Evolutionary conservation across 2,888 invertebrate species (phyloP).

Genomic region (Ectemnius lituratus): DNA sequence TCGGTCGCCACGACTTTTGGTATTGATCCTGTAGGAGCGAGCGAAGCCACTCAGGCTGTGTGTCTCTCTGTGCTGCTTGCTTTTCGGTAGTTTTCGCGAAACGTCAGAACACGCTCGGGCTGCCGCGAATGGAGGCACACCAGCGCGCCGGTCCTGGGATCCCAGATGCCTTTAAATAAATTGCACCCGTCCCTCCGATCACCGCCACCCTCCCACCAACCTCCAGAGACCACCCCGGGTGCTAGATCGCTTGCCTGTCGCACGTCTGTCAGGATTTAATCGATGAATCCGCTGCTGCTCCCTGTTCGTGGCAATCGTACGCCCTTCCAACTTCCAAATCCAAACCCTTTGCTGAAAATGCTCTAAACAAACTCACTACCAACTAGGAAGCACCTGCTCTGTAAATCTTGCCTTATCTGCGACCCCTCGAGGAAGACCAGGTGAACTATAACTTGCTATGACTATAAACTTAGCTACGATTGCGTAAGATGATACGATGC

Average conservation of each 20-base stretch:
- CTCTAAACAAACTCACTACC: too few relatives aligned
- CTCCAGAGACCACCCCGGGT: not conserved
- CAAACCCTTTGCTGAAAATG: too few relatives aligned
- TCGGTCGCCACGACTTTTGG: constrained; percentile 12
- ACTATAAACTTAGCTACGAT: too few relatives aligned
- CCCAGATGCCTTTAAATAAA: constrained; percentile 5
- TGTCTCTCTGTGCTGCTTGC: not conserved
- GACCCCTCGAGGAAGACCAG: too few relatives aligned
- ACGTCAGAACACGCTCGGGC: constrained; percentile 8
- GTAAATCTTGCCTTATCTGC: too few relatives aligned
- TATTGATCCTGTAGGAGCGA: constrained; percentile 22
- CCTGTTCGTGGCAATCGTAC: too few relatives aligned
- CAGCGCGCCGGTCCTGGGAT: not conserved
- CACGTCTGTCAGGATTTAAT: constrained; percentile 4
- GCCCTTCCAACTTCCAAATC: too few relatives aligned
- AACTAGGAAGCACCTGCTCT: too few relatives aligned
- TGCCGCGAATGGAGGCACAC: constrained; percentile 5
- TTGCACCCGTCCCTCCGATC: not conserved
- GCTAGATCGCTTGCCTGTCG: not conserved
- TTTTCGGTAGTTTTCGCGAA: constrained; percentile 16
- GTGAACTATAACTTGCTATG: too few relatives aligned
- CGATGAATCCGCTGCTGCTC: not conserved
- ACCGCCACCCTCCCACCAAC: not conserved
- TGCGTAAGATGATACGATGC: too few relatives aligned
- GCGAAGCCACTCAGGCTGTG: constrained; percentile 11